These are phyloP conservation scores for Balaeniceps rex DNA, from an alignment of 2,113 vertebrate genomes.

Conservation along the genomic window DNA sequence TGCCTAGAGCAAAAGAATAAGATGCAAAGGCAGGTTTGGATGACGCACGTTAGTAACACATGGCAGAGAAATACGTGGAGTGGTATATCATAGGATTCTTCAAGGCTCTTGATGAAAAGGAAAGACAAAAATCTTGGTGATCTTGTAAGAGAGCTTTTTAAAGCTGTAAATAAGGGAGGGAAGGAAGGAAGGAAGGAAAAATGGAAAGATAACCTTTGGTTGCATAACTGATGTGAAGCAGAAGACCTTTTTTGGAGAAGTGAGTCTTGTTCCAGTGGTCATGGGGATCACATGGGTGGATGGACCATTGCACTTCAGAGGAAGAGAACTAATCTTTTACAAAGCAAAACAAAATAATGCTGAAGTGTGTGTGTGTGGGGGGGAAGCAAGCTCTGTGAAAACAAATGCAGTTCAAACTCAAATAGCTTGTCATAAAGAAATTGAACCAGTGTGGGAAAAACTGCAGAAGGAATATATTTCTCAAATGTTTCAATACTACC, in stretches of 20 bases:
- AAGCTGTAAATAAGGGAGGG: not conserved
- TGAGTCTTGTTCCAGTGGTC: not conserved
- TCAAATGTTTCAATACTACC: not conserved
- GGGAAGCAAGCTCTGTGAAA: not conserved
- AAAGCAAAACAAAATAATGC: not conserved
- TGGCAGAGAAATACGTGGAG: accelerated
- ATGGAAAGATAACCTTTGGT: not conserved
- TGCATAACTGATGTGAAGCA: not conserved
- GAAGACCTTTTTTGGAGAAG: not conserved
- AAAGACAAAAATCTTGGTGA: not conserved
- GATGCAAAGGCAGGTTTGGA: not conserved
- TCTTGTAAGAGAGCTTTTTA: not conserved
- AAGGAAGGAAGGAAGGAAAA: not conserved
- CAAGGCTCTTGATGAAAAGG: not conserved
- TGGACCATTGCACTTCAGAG: not conserved
- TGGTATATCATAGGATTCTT: not conserved
- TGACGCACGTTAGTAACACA: not conserved
- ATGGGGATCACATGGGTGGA: not conserved
- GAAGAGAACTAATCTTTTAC: not conserved
- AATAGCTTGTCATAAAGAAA: not conserved
- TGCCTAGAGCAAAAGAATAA: not conserved
- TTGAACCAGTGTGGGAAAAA: not conserved
- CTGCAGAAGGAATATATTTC: not conserved
- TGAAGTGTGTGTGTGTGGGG: not conserved
- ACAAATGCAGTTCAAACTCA: not conserved